A percentile compares a stretch with the other conserved stretches of the same genome.
Conservation (phyloP, 2,888 invertebrate genomes). For the Operophtera brumata region DNA sequence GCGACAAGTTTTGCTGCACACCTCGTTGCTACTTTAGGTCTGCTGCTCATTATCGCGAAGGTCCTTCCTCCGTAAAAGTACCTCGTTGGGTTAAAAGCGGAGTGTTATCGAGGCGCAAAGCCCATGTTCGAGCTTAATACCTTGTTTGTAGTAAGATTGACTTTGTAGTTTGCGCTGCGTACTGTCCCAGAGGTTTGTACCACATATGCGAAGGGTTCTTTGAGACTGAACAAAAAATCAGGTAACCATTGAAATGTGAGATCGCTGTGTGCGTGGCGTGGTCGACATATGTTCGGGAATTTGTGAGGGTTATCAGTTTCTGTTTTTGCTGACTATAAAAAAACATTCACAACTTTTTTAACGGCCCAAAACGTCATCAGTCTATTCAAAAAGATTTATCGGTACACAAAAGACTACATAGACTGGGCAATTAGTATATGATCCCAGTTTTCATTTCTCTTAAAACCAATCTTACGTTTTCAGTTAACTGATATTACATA, state of each 20-base stretch:
- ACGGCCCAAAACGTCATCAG: neutral
- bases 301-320: conserved; percentile 24
- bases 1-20: conserved; percentile 26
- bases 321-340: conserved; percentile 9
- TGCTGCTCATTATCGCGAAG: conserved; percentile 1
- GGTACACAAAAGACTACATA: too few species aligned
- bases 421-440: too few species aligned
- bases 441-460: too few species aligned
- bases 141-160: too few species aligned
- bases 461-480: too few species aligned
- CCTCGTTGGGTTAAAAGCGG: neutral
- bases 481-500: too few species aligned
- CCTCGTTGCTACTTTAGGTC: conserved; percentile 14
- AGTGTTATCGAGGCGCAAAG: neutral
- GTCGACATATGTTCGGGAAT: conserved; percentile 35
- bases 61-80: neutral
- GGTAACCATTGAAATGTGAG: conserved; percentile 52
- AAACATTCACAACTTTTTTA: neutral
- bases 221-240: conserved; percentile 51
- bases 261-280: conserved; percentile 37
- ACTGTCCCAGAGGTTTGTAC: neutral
- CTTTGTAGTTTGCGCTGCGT: too few species aligned
- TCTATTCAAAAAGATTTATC: too few species aligned
- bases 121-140: neutral
- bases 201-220: conserved; percentile 43